Base-by-base conservation (phyloP, 2,797 vertebrate genomes). In the Apogon talboti region DNA sequence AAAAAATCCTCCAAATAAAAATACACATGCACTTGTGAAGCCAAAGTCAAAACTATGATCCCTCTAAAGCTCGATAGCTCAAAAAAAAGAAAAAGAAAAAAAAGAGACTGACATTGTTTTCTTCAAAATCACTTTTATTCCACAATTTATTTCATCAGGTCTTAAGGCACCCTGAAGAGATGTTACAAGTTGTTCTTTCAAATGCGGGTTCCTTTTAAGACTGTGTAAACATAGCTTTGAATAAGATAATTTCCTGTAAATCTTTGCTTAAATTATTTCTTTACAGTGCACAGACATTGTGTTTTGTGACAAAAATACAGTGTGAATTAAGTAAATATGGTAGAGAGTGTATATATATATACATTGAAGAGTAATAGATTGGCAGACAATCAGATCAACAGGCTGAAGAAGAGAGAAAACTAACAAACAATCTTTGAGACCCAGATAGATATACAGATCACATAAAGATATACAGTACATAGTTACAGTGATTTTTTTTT, bases 61-160 rank as follows among this genome's bases (percentile, higher is more conserved):
- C 24, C 4, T 28, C 24, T 28, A 28, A 28, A 28, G 24, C 24
- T 28, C 6, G 24, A 28, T 28, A 28, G 6, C 24, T 28, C 24
- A 3, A 3, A 28, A 28, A 24, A 5, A n/a, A n/a, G n/a, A n/a
- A n/a, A n/a, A n/a, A n/a, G 5, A 5, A 24, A 5, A 33, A 35
- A 62, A 58, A 24, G 0, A 41, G 4, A 38, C n/a, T 12, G 6
- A 1, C 24, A 5, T 40, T 56, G 82, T 86, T 91, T 91, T 91
- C 82, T 95, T 94, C 94, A 93, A 95, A 95, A 95, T 93, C 91
- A 94, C 93, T 91, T 95, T 95, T 94, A 95, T 95, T 95, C 89
- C 92, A 92, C 86, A 91, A 90, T 89, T 92, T 84, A 90, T 90
- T 91, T 93, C 87, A 90, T 95, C 91, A 94, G 94, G 92, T 89